Evolutionary conservation across 92 coral and sea anemone species (phyloP), one percentile per base, ranked within the genome.

Genomic region (Porites lobata): DNA sequence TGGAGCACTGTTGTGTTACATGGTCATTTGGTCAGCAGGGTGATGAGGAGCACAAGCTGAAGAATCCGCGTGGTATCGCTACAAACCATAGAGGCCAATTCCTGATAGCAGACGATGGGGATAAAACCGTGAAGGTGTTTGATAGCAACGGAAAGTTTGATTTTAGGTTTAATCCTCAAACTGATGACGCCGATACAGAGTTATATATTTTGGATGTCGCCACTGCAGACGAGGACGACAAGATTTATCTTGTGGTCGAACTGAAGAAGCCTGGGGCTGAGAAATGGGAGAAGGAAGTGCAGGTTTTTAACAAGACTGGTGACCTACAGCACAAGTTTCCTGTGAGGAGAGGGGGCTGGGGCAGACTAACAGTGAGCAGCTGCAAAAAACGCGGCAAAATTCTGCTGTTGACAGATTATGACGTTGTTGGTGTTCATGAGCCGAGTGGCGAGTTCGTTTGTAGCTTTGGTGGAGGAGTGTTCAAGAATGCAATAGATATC

Each of bases 71-170:
- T 7, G 5, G 21, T 62, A 62, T 62, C 66, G 17, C 66, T 62
- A 14, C 66, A 14, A 62, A 62, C 66, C 0, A 8, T 0, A 7
- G 2, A 11, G 21, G 6, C 1, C 19, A 62, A 19, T 62, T 62
- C 20, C 15, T 62, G 15, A 14, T 62, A 62, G 66, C 66, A 62
- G 66, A 62, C 66, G 8, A 62, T 14, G 66, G 66, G 17, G 66
- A 56, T 56, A 56, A 56, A 56, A 56, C 38, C 12, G 13, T 62
- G 19, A 62, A 62, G 66, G 66, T 62, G 20, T 62, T 15, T 62
- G 66, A 62, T 13, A 62, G 66, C 65, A 29, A 0, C 51, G 83
- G 83, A 26, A 61, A 78, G 11, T 78, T 78, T 54, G 22, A 50
- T 51, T 1, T 6, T 10, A 17, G 56, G 7, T 26, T 78, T 56